These are phyloP conservation scores for Bothrops jararaca DNA, from an alignment of 2,113 vertebrate species.

Conservation along the genomic window DNA sequence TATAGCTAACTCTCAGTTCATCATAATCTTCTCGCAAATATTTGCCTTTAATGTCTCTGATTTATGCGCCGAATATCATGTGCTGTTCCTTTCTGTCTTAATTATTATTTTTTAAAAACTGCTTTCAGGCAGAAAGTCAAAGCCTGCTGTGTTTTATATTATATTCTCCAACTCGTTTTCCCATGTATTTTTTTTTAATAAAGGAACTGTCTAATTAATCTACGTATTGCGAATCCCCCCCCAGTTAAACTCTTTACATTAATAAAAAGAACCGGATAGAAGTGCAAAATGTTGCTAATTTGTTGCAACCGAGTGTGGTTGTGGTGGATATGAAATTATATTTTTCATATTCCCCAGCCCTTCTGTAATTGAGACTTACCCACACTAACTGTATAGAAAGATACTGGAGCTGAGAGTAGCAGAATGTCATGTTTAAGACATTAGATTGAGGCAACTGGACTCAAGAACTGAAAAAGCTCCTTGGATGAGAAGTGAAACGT, in stretches of 20 bases:
- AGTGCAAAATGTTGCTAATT: constrained; percentile 62
- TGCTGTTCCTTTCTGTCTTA: constrained; percentile 69
- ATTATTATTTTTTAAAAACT: constrained; percentile 71
- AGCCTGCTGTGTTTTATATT: constrained; percentile 74
- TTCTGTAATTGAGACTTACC: constrained; percentile 29
- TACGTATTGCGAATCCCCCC: constrained; percentile 62
- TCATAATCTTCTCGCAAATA: constrained; percentile 71
- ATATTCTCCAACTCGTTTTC: constrained; percentile 68
- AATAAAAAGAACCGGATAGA: constrained; percentile 61
- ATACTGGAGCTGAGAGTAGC: neutral
- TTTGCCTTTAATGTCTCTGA: constrained; percentile 68
- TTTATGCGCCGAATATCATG: constrained; percentile 70
- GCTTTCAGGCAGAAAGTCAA: constrained; percentile 73
- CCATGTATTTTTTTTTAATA: constrained; percentile 48
- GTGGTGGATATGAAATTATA: constrained; percentile 43
- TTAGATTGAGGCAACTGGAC: neutral
- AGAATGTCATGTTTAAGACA: neutral
- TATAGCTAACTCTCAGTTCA: constrained; percentile 58
- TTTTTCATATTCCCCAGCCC: constrained; percentile 9
- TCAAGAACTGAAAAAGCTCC: neutral
- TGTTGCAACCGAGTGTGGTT: constrained; percentile 47
- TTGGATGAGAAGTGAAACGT: neutral
- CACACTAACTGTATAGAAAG: constrained; percentile 37
- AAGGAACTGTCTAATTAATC: constrained; percentile 74
- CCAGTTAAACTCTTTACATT: constrained; percentile 63